These are phyloP conservation scores for Catonia carolina DNA, from an alignment of 2,888 invertebrate genomes.

Conservation along the genomic window DNA sequence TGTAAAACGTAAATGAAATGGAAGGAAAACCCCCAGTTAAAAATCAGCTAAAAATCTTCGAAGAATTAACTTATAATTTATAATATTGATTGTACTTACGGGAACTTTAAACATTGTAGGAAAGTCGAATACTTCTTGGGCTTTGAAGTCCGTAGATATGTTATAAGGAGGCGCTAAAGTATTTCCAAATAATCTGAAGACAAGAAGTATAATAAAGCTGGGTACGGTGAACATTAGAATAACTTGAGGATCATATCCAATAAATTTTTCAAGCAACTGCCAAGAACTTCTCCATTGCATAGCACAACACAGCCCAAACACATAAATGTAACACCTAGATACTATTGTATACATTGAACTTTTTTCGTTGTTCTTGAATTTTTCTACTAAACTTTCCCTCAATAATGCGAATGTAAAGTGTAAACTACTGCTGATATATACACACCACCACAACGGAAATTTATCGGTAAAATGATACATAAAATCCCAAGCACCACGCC, in stretches of 20 bases:
- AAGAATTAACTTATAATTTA: too few relatives aligned
- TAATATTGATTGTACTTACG: conserved; percentile 60
- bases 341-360: conserved; percentile 26
- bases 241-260: conserved; percentile 30
- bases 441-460: conserved; percentile 46
- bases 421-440: conserved; percentile 48
- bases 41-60: too few relatives aligned
- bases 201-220: conserved; percentile 28
- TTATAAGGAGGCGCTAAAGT: conserved; percentile 74
- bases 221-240: conserved; percentile 26
- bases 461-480: conserved; percentile 46
- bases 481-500: conserved; percentile 51
- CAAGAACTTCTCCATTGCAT: conserved; percentile 52
- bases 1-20: too few relatives aligned
- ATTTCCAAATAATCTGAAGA: conserved; percentile 33
- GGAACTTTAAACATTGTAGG: conserved; percentile 74
- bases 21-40: too few relatives aligned
- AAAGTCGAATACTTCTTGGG: conserved; percentile 54
- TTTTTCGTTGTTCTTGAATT: conserved; percentile 23
- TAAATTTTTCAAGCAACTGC: conserved; percentile 41
- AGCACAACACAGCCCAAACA: conserved; percentile 47
- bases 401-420: conserved; percentile 52
- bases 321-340: conserved; percentile 41
- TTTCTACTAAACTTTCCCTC: conserved; percentile 41
- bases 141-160: conserved; percentile 64